A percentile compares a stretch with the other conserved stretches of the same genome.
Conservation (phyloP, 2,797 vertebrate species). For the Argentina silus region DNA sequence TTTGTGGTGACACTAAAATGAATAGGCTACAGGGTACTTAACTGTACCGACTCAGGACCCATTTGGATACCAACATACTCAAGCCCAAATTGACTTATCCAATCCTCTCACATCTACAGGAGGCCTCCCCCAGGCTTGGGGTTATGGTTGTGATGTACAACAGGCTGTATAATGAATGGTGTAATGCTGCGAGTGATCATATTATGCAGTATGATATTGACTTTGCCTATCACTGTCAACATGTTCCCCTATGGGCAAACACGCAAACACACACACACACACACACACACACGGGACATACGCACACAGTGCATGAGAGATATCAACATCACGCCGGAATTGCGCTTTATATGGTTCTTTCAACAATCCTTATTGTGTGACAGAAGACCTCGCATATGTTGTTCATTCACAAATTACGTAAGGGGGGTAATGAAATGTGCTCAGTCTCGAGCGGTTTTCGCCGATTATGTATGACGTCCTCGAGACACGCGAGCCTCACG, state of each 20-base stretch:
- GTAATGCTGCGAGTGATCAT: too few species aligned
- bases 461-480: not conserved
- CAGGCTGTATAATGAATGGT: too few species aligned
- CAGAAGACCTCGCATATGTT: not conserved
- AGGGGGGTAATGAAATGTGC: not conserved
- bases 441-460: constrained; percentile 2
- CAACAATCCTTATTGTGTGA: not conserved
- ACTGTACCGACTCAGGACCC: too few species aligned
- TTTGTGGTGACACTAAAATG: too few species aligned
- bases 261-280: not conserved
- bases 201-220: not conserved
- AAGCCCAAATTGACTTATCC: too few species aligned
- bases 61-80: too few species aligned
- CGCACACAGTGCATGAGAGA: not conserved
- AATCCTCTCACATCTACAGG: too few species aligned
- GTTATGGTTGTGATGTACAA: too few species aligned
- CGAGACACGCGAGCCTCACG: constrained; percentile 16
- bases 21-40: too few species aligned
- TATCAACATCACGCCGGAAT: not conserved
- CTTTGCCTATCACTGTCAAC: not conserved
- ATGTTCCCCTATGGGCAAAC: not conserved
- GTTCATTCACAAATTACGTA: not conserved
- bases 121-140: too few species aligned
- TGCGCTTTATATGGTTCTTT: not conserved
- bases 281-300: not conserved